phyloP scores from a whole-genome alignment of 2,888 invertebrate species.

The Heterodera filipjevi region DNA sequence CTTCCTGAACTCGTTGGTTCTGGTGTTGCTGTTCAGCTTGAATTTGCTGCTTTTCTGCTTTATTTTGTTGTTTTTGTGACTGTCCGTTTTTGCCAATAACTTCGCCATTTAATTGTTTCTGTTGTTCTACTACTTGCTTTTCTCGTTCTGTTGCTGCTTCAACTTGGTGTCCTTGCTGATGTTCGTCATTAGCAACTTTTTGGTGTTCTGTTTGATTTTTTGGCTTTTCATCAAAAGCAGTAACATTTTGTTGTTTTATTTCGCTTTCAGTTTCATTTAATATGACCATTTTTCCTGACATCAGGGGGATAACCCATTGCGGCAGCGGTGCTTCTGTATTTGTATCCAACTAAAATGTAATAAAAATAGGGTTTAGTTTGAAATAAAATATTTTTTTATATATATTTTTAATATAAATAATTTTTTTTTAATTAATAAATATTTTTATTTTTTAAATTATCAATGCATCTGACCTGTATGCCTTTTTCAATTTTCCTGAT shows the following conservation, averaged over 20 bases:
- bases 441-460: too few species aligned
- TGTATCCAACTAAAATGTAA: neutral
- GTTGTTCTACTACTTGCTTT: neutral
- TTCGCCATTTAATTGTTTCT: neutral
- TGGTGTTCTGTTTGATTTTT: neutral
- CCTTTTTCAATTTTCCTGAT: constrained; percentile 20
- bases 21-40: neutral
- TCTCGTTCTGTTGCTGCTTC: neutral
- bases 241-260: neutral
- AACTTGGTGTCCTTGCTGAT: neutral
- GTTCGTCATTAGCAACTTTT: neutral
- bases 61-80: neutral
- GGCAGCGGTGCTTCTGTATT: neutral
- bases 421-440: too few species aligned
- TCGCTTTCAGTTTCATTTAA: neutral
- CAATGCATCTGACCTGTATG: constrained; percentile 7
- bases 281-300: neutral
- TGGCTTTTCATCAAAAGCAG: neutral
- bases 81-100: neutral
- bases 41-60: neutral
- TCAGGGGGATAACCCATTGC: neutral
- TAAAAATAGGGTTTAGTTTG: neutral
- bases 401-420: neutral
- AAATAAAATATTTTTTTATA: neutral
- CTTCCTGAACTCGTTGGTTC: neutral